A percentile compares a stretch with the other conserved stretches of the same genome.
phyloP scores from a whole-genome alignment of 2,797 vertebrate genomes.

The Eulemur albifrons region DNA sequence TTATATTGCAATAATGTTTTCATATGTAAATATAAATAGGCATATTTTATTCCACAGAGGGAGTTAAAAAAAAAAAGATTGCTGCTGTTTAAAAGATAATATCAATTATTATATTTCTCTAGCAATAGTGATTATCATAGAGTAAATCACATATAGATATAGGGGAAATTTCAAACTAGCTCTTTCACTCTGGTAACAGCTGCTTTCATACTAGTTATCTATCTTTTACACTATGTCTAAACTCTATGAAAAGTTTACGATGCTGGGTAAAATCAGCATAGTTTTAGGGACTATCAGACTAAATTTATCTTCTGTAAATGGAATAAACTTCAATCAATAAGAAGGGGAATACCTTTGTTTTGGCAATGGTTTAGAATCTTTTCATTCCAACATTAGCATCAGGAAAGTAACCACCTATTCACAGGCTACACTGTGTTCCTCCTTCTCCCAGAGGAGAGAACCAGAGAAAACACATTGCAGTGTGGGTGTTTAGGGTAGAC shows the following conservation, averaged over 20 bases:
- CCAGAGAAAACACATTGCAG: neutral
- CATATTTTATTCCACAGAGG: neutral
- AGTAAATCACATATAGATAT: neutral
- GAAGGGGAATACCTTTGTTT: neutral
- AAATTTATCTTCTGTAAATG: neutral
- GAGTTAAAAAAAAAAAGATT: neutral
- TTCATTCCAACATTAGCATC: neutral
- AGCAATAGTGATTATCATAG: neutral
- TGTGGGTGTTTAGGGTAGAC: neutral
- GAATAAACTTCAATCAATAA: neutral
- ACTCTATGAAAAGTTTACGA: neutral
- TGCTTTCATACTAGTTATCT: neutral
- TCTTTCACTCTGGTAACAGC: neutral
- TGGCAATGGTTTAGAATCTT: neutral
- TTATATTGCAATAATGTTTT: neutral
- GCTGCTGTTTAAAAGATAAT: neutral
- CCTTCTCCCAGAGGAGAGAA: neutral
- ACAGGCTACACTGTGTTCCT: neutral
- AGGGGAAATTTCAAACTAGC: neutral
- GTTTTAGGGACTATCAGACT: neutral
- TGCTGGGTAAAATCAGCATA: neutral
- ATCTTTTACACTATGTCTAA: neutral
- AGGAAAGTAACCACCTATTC: neutral
- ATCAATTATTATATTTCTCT: neutral
- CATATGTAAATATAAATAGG: neutral